Percentiles rank a stretch among this genome's conserved stretches.
Evolutionary conservation across 1,140 invertebrate genomes (phyloP).

Genomic region (Orchesella cincta): DNA sequence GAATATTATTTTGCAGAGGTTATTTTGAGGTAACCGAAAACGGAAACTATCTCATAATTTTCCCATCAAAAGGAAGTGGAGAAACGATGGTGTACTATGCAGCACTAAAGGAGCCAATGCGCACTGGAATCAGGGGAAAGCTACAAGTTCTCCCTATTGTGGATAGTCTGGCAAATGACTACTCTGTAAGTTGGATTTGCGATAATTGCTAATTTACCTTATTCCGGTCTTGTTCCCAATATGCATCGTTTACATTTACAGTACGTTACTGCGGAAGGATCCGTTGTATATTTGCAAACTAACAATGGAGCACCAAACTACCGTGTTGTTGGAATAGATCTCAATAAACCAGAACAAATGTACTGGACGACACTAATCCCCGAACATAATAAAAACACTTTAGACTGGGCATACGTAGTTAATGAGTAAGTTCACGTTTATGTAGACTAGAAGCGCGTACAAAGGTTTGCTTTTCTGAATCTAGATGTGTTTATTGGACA

Average conservation of each 20-base stretch:
- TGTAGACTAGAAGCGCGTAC: too few relatives aligned
- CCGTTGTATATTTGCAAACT: slow-evolving; percentile 81
- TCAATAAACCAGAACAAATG: slow-evolving; percentile 72
- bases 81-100: slow-evolving; percentile 84
- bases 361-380: slow-evolving; percentile 82
- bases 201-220: background rate
- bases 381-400: slow-evolving; percentile 83
- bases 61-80: slow-evolving; percentile 76
- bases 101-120: slow-evolving; percentile 63
- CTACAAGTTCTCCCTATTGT: slow-evolving; percentile 75
- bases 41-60: slow-evolving; percentile 81
- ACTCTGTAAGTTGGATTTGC: slow-evolving; percentile 73
- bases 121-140: slow-evolving; percentile 63
- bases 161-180: slow-evolving; percentile 88
- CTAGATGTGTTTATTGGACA: background rate
- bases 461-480: slow-evolving; percentile 58
- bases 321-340: slow-evolving; percentile 82
- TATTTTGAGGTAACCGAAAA: slow-evolving; percentile 71
- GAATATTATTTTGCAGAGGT: slow-evolving; percentile 62
- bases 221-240: background rate
- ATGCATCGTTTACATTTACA: slow-evolving; percentile 59
- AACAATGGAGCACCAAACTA: slow-evolving; percentile 94
- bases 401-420: slow-evolving; percentile 83
- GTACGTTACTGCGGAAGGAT: slow-evolving; percentile 88
- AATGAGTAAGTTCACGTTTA: slow-evolving; percentile 69